A percentile compares a stretch with the other conserved stretches of the same genome.
Conservation (phyloP, 2,797 vertebrate genomes). For the Mormyrus hasselquistii region DNA sequence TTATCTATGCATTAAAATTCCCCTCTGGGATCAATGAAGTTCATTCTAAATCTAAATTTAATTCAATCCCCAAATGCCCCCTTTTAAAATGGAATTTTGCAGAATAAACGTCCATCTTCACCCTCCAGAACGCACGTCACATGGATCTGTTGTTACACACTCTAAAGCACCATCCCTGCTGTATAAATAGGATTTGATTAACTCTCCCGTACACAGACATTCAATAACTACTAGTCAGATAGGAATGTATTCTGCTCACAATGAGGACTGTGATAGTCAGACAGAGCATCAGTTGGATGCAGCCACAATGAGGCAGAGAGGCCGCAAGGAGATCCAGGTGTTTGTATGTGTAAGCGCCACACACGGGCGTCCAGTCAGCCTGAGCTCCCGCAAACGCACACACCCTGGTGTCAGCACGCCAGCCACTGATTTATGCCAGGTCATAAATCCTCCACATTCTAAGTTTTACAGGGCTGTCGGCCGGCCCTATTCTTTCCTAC, state of each 20-base stretch:
- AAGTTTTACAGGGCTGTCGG: constrained; percentile 33
- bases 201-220: background rate
- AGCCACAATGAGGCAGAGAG: background rate
- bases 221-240: background rate
- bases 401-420: background rate
- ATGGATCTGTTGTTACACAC: background rate
- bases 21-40: background rate
- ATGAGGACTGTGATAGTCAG: background rate
- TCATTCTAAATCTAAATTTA: background rate
- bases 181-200: background rate
- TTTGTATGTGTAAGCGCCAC: background rate
- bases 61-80: background rate
- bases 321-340: background rate
- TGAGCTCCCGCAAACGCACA: background rate
- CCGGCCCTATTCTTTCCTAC: constrained; percentile 24
- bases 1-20: background rate
- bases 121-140: background rate
- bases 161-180: background rate
- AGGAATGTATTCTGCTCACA: background rate
- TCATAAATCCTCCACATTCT: constrained; percentile 35
- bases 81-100: background rate
- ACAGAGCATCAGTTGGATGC: background rate
- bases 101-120: background rate
- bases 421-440: constrained; percentile 23
- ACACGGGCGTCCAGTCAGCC: background rate